Conservation (phyloP, 1,140 invertebrate genomes). For the Sycophaga agraensis region DNA sequence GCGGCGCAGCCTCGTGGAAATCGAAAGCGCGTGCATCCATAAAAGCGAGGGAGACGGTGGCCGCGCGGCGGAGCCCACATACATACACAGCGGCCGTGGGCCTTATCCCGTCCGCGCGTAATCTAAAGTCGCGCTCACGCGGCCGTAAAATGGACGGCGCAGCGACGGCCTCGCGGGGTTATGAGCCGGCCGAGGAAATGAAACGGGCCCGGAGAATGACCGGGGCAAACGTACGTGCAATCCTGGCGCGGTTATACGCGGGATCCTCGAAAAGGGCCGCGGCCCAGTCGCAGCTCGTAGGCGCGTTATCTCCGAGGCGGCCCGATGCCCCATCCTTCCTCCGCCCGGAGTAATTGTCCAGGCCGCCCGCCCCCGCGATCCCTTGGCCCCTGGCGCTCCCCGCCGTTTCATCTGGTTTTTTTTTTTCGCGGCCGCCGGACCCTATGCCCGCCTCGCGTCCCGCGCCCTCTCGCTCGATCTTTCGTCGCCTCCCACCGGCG, state of each 20-base stretch:
- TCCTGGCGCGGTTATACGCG: constrained; percentile 44
- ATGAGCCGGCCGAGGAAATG: constrained; percentile 10
- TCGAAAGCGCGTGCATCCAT: constrained; percentile 20
- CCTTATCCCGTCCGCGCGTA: constrained; percentile 49
- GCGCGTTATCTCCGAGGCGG: no score
- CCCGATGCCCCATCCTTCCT: no score
- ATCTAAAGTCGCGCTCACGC: constrained; percentile 47
- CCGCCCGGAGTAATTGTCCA: no score
- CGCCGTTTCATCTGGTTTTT: no score
- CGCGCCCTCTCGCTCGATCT: no score
- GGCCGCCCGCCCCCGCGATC: no score
- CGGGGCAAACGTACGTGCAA: constrained; percentile 42
- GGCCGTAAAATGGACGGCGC: constrained; percentile 7
- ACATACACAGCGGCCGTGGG: neutral
- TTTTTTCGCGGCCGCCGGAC: no score
- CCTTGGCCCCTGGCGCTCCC: no score
- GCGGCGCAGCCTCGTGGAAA: neutral
- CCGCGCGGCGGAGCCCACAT: no score
- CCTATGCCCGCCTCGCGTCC: no score
- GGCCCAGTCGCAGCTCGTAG: no score
- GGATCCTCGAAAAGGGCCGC: constrained; percentile 3
- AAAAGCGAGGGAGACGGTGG: constrained; percentile 9
- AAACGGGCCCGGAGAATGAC: constrained; percentile 31
- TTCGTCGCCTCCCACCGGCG: no score
- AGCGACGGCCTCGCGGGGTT: neutral